Evolutionary conservation across 2,888 invertebrate genomes (phyloP).

Genomic region (Drosophila engyochracea): DNA sequence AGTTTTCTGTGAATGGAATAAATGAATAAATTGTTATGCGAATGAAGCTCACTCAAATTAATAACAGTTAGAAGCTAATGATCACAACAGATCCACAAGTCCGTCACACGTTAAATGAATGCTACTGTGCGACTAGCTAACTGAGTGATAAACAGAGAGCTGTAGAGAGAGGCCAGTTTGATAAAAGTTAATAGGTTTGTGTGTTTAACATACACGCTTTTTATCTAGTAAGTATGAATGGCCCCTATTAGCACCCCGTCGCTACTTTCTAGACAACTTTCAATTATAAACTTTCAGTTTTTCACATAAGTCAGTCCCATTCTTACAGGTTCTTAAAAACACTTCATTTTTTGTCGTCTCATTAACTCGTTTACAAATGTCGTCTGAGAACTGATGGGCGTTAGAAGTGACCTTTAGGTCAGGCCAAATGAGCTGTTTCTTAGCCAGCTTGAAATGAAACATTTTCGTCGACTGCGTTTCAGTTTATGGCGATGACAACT

Average conservation of each 20-base stretch:
- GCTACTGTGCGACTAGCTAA: conserved; percentile 60
- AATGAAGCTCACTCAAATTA: conserved; percentile 41
- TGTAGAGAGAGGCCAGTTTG: neutral
- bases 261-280: conserved; percentile 65
- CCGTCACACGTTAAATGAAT: conserved; percentile 32
- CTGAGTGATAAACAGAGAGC: neutral
- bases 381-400: conserved; percentile 30
- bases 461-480: neutral
- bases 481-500: conserved; percentile 6
- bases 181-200: neutral
- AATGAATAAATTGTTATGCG: conserved; percentile 58
- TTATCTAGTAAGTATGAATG: conserved; percentile 55
- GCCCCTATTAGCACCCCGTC: conserved; percentile 45
- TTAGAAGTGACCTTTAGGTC: conserved; percentile 31
- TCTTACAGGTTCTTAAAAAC: conserved; percentile 54
- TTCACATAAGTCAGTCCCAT: conserved; percentile 39
- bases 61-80: conserved; percentile 64
- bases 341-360: neutral
- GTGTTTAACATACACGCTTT: conserved; percentile 45
- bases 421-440: conserved; percentile 24
- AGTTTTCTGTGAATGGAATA: conserved; percentile 38
- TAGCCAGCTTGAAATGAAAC: conserved; percentile 1
- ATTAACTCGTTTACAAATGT: conserved; percentile 46
- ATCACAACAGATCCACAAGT: conserved; percentile 45
- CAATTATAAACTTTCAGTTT: conserved; percentile 70